Percentiles rank a stretch among this genome's conserved stretches.
Evolutionary conservation across 2,888 invertebrate genomes (phyloP).

Genomic region (Agriopis aurantiaria): DNA sequence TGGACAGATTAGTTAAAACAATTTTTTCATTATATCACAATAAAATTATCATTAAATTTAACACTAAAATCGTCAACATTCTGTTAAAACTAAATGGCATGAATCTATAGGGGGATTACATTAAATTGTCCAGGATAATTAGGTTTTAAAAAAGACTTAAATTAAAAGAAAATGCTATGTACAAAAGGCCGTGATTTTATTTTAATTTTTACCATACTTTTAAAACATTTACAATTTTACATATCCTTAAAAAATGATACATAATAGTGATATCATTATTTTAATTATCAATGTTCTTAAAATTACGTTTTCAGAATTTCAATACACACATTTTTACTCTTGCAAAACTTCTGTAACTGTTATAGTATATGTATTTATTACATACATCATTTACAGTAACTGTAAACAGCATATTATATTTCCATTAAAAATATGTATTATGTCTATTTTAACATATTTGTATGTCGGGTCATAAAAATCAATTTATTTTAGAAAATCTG

Average conservation of each 20-base stretch:
- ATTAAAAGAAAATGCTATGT: conserved; percentile 73
- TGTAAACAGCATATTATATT: conserved; percentile 29
- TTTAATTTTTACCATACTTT: conserved; percentile 62
- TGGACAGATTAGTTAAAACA: conserved; percentile 77
- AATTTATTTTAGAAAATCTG: conserved; percentile 6
- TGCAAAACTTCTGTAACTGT: conserved; percentile 36
- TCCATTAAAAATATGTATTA: conserved; percentile 18
- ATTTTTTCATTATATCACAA: conserved; percentile 71
- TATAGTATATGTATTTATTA: conserved; percentile 17
- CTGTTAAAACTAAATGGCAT: conserved; percentile 46
- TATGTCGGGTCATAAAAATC: conserved; percentile 8
- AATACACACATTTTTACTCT: conserved; percentile 37
- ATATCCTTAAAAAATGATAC: conserved; percentile 51
- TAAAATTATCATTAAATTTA: conserved; percentile 50
- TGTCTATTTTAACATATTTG: conserved; percentile 23
- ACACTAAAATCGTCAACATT: conserved; percentile 54
- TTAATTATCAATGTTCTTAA: conserved; percentile 41
- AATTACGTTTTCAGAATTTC: conserved; percentile 32
- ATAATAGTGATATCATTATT: conserved; percentile 46
- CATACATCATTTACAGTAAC: conserved; percentile 31
- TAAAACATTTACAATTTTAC: conserved; percentile 78
- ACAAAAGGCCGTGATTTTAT: conserved; percentile 73
- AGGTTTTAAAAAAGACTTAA: conserved; percentile 48
- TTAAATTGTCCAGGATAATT: conserved; percentile 45
- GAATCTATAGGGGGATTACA: conserved; percentile 40